Evolutionary conservation across 2,888 invertebrate genomes (phyloP).

Genomic region (Chaitophorus viminalis): DNA sequence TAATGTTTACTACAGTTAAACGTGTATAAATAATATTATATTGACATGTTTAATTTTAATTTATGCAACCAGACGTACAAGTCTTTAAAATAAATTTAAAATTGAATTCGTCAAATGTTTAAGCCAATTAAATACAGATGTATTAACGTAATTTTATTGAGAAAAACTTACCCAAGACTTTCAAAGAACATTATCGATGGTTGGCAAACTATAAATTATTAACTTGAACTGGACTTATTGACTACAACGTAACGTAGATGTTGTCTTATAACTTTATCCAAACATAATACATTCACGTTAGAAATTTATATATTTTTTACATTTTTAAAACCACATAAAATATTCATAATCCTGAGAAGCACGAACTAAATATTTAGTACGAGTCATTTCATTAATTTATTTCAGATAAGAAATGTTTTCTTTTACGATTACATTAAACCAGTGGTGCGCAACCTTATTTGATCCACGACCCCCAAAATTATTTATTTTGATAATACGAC

Average conservation of each 20-base stretch:
- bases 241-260: background rate
- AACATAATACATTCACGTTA: background rate
- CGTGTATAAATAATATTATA: too few species aligned
- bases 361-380: too few species aligned
- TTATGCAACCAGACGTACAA: background rate
- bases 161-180: background rate
- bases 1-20: too few species aligned
- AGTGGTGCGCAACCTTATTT: too few species aligned
- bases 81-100: background rate
- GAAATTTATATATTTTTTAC: background rate
- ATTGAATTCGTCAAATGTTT: background rate
- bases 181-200: background rate
- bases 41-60: background rate
- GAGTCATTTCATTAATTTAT: too few species aligned
- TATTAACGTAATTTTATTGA: background rate
- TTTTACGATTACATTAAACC: too few species aligned
- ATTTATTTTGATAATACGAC: too few species aligned
- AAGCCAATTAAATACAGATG: background rate
- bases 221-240: background rate
- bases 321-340: background rate
- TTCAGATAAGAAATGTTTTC: too few species aligned
- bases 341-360: background rate
- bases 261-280: background rate
- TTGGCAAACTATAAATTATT: background rate
- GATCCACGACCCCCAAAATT: too few species aligned